Percentiles rank a stretch among this genome's conserved stretches.
Conservation (phyloP, 1,140 invertebrate genomes). For the Anoplophora glabripennis region DNA sequence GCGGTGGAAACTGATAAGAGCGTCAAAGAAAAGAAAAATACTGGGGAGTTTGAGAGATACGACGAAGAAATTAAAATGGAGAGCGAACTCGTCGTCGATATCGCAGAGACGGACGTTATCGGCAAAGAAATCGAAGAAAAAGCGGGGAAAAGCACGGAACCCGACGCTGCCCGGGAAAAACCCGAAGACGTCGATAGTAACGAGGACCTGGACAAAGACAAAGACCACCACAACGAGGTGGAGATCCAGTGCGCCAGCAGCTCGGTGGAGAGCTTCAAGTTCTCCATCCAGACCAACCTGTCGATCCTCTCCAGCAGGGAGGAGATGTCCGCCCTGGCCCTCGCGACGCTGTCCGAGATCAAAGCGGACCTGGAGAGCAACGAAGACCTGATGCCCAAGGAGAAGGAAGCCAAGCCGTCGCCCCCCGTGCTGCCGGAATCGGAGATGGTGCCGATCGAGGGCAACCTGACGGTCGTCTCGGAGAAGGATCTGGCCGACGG, state of each 20-base stretch:
- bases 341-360: constrained; percentile 25
- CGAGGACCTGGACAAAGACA: too few relatives aligned
- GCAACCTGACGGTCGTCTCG: constrained; percentile 43
- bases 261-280: constrained; percentile 10
- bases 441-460: constrained; percentile 38
- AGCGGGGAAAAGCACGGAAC: background rate
- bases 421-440: constrained; percentile 18
- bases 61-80: background rate
- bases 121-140: background rate
- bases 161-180: background rate
- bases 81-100: background rate
- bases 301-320: constrained; percentile 23
- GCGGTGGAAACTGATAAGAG: constrained; percentile 6
- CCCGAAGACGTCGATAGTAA: too few relatives aligned
- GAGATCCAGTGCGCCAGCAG: constrained; percentile 12
- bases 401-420: background rate
- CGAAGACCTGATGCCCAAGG: background rate
- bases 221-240: constrained; percentile 6
- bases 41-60: background rate
- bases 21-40: constrained; percentile 22
- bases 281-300: constrained; percentile 25
- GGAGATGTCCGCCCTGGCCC: constrained; percentile 31
- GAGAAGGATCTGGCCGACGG: constrained; percentile 44
- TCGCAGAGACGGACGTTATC: background rate
- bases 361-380: constrained; percentile 11